Percentiles rank a stretch among this genome's conserved stretches.
Conservation (phyloP, 1,140 invertebrate genomes). For the Sminthurides bifidus region DNA sequence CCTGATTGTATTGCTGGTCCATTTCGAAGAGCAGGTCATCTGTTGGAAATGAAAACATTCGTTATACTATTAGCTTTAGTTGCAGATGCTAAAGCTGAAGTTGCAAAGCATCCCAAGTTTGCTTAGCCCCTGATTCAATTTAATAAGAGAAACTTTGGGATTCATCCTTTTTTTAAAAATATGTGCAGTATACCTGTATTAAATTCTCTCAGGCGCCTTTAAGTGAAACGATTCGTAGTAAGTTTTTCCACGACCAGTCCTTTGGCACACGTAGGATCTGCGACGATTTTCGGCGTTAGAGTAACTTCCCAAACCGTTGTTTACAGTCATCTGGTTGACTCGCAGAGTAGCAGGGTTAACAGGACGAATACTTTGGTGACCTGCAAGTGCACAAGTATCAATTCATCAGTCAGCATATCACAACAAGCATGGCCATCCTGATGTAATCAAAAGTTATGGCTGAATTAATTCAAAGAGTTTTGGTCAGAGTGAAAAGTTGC, state of each 20-base stretch:
- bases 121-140: background rate
- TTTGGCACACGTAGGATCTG: slow-evolving; percentile 67
- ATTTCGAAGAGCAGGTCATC: slow-evolving; percentile 51
- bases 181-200: too few relatives aligned
- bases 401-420: too few relatives aligned
- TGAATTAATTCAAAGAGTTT: background rate
- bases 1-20: slow-evolving; percentile 45
- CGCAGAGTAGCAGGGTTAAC: too few relatives aligned
- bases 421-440: background rate
- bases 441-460: too few relatives aligned
- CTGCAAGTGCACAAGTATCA: slow-evolving; percentile 12
- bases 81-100: too few relatives aligned
- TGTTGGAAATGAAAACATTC: too few relatives aligned
- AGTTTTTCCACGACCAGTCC: slow-evolving; percentile 69
- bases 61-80: too few relatives aligned
- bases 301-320: too few relatives aligned
- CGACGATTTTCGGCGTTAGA: too few relatives aligned
- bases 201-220: slow-evolving; percentile 84
- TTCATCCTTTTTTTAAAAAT: slow-evolving; percentile 36
- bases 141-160: background rate
- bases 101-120: background rate
- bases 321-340: too few relatives aligned
- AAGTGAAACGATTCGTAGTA: slow-evolving; percentile 91
- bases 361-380: slow-evolving; percentile 31
- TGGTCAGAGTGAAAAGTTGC: slow-evolving; percentile 44